Evolutionary conservation across 1,140 invertebrate species (phyloP).

Genomic region (silkworm (Bombyx mori)): DNA sequence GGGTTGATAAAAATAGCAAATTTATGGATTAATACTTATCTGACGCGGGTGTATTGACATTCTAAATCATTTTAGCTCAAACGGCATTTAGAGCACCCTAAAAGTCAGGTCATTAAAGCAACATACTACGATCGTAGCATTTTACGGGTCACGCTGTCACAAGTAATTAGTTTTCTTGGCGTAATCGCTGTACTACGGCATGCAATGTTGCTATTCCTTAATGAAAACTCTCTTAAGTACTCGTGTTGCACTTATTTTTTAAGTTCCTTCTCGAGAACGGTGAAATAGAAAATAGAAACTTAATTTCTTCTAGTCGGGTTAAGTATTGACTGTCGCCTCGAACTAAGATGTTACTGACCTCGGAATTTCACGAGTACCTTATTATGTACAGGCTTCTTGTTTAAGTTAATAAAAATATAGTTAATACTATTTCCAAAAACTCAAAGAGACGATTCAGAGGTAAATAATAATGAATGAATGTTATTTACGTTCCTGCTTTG

Average conservation of each 20-base stretch:
- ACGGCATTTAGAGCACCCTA: no score
- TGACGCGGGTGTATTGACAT: no score
- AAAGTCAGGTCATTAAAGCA: constrained; percentile 29
- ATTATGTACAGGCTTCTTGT: no score
- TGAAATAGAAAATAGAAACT: constrained; percentile 11
- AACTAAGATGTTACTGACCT: constrained; percentile 6
- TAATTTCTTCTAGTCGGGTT: constrained; percentile 19
- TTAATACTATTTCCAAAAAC: no score
- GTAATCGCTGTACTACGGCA: constrained; percentile 48
- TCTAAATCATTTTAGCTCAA: no score
- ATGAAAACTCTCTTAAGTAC: constrained; percentile 58
- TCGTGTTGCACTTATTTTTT: constrained; percentile 54
- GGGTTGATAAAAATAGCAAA: no score
- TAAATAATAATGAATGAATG: no score
- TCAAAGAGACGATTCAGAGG: no score
- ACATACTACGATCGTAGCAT: constrained; percentile 9
- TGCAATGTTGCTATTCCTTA: constrained; percentile 54
- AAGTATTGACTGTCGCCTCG: constrained; percentile 10
- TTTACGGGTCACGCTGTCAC: constrained; percentile 39
- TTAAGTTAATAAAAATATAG: no score
- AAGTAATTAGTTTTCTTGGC: constrained; percentile 61
- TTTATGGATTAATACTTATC: no score
- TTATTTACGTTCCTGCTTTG: no score
- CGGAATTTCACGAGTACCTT: background rate
- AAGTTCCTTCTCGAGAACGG: constrained; percentile 25